Conservation (phyloP, 2,797 vertebrate genomes). For the Lophotriccus pileatus region DNA sequence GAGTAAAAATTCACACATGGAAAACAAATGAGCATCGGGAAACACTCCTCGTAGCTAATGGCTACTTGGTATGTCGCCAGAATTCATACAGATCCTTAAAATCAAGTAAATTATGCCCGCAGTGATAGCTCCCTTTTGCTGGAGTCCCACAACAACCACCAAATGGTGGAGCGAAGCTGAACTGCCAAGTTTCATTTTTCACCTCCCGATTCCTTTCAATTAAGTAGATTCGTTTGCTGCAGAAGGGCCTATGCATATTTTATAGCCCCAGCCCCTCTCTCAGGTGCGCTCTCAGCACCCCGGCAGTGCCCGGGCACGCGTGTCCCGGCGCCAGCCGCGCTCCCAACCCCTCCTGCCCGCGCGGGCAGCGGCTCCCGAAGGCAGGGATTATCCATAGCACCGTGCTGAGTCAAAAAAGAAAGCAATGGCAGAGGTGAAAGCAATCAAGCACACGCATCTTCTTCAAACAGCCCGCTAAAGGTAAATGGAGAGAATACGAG, state of each 20-base stretch:
- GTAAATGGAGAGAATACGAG: neutral
- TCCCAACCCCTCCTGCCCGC: fast-evolving
- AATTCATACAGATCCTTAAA: constrained; percentile 31
- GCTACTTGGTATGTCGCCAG: constrained; percentile 19
- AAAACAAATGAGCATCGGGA: constrained; percentile 45
- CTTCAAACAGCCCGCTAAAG: neutral
- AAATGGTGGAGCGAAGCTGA: neutral
- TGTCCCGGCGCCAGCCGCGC: fast-evolving
- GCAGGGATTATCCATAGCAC: fast-evolving
- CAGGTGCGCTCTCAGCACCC: neutral
- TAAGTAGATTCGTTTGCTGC: neutral
- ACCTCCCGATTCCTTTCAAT: constrained; percentile 14
- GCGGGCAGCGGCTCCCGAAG: neutral
- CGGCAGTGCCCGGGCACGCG: fast-evolving
- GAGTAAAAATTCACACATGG: constrained; percentile 14
- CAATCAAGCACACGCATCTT: fast-evolving
- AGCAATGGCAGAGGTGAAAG: neutral
- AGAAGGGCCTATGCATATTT: neutral
- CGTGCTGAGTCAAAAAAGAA: neutral
- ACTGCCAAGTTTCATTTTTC: constrained; percentile 57
- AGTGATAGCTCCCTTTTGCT: constrained; percentile 6
- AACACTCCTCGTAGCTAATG: constrained; percentile 1
- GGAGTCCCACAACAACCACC: constrained; percentile 20
- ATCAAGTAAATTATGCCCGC: constrained; percentile 22
- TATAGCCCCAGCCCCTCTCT: neutral